These are phyloP conservation scores for Salmo trutta DNA, from an alignment of 2,797 vertebrate species.

Conservation along the genomic window DNA sequence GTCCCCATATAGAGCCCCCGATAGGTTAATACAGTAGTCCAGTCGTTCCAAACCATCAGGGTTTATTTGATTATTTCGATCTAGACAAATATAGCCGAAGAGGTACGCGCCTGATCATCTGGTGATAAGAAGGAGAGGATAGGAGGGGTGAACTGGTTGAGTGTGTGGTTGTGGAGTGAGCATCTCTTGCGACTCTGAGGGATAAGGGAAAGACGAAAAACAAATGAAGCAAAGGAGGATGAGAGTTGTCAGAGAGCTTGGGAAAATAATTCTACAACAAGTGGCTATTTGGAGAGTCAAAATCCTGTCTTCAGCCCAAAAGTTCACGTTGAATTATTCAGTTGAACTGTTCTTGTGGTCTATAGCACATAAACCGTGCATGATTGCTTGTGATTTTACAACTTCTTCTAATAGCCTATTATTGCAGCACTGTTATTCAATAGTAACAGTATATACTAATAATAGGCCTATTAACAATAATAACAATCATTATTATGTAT, in stretches of 20 bases:
- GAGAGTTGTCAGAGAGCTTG: neutral
- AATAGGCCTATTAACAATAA: no score
- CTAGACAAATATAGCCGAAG: constrained; percentile 18
- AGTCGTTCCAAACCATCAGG: constrained; percentile 19
- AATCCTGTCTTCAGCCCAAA: neutral
- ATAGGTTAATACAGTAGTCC: constrained; percentile 40
- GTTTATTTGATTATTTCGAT: constrained; percentile 53
- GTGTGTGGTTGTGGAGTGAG: neutral
- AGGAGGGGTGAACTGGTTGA: neutral
- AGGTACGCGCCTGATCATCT: constrained; percentile 46
- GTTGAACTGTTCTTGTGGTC: no score
- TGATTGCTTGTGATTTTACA: no score
- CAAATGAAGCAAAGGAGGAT: neutral
- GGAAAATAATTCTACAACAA: neutral
- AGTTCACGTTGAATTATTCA: neutral
- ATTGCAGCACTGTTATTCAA: no score
- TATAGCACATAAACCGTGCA: no score
- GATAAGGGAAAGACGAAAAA: neutral
- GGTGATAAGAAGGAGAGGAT: constrained; percentile 11
- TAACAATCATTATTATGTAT: no score
- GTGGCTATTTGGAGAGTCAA: neutral
- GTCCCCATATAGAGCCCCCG: constrained; percentile 23
- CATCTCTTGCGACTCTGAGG: neutral
- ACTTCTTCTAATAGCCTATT: no score
- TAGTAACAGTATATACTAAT: no score